Evolutionary conservation across 2,797 vertebrate genomes (phyloP).

Genomic region (Brachyalestes nurse): DNA sequence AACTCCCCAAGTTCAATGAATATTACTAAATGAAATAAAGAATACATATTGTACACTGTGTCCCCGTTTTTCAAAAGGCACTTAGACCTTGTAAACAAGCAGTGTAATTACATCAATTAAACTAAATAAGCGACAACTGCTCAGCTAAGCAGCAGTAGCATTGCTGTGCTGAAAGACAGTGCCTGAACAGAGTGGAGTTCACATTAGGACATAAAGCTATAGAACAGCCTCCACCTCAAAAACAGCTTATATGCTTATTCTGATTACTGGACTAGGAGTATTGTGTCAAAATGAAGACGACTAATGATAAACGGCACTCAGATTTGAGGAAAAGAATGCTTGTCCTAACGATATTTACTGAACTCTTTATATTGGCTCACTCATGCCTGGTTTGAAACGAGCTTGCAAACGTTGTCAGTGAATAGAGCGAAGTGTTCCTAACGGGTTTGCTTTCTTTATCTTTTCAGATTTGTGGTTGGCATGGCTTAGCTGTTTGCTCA

Average conservation of each 20-base stretch:
- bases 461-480: background rate
- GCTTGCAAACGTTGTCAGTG: no score
- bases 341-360: constrained; percentile 2
- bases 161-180: background rate
- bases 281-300: background rate
- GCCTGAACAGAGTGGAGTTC: background rate
- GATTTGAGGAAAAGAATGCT: background rate
- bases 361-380: constrained; percentile 17
- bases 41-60: background rate
- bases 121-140: constrained; percentile 10
- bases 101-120: constrained; percentile 14
- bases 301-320: background rate
- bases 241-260: background rate
- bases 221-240: background rate
- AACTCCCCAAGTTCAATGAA: constrained; percentile 10
- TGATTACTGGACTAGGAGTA: background rate
- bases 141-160: constrained; percentile 4
- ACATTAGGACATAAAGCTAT: background rate
- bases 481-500: background rate
- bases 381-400: constrained; percentile 12
- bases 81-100: constrained; percentile 40
- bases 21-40: background rate
- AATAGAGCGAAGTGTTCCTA: background rate
- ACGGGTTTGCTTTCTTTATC: background rate
- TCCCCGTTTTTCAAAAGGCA: constrained; percentile 31